These are phyloP conservation scores for Mormyrops boulengeri DNA, from an alignment of 2,797 vertebrate species.

Conservation along the genomic window DNA sequence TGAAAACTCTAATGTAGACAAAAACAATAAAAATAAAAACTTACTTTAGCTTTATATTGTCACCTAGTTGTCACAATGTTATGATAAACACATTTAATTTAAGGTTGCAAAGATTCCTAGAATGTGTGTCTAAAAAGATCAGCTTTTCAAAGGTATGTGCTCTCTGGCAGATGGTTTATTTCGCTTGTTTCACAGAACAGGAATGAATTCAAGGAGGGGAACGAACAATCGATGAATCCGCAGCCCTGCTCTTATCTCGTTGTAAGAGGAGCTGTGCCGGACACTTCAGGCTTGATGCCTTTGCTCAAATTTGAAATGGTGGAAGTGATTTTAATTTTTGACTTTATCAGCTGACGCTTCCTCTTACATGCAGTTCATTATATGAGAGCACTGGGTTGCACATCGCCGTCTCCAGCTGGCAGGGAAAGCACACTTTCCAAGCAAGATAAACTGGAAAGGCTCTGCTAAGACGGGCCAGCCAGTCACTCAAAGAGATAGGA, in stretches of 20 bases:
- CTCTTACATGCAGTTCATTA: background rate
- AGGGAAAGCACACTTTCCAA: background rate
- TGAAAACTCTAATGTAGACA: background rate
- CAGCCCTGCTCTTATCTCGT: constrained; percentile 1
- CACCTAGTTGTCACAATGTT: background rate
- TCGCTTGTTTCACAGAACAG: background rate
- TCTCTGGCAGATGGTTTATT: background rate
- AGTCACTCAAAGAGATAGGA: constrained; percentile 18
- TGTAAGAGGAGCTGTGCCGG: background rate
- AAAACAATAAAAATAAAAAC: background rate
- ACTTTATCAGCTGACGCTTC: background rate
- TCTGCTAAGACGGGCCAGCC: background rate
- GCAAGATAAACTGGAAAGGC: constrained; percentile 11
- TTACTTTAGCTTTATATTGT: background rate
- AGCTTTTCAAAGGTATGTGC: background rate
- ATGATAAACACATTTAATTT: background rate
- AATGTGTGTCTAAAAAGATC: background rate
- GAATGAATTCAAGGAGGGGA: background rate
- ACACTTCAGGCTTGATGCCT: background rate
- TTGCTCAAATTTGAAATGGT: background rate
- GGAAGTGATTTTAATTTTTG: constrained; percentile 8
- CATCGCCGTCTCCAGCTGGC: background rate
- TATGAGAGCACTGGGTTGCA: background rate
- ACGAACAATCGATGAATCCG: background rate
- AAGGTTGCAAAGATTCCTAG: background rate